phyloP scores from a whole-genome alignment of 2,888 invertebrate genomes.

The Hirtodrosophila cameraria region DNA sequence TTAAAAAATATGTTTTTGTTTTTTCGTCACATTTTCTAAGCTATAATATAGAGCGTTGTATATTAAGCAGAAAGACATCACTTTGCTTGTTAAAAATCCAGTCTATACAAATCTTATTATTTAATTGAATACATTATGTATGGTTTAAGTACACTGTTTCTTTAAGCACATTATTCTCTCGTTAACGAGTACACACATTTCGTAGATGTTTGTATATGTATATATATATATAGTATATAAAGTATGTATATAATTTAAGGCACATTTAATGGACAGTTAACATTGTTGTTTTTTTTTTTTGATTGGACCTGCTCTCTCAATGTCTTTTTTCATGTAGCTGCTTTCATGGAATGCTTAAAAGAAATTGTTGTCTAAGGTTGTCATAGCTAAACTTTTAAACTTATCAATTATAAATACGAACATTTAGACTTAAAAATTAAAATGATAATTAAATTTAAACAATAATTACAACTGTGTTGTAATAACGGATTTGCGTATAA shows the following conservation, averaged over 20 bases:
- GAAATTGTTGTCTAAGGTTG: conserved; percentile 65
- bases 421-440: conserved; percentile 65
- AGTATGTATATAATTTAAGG: conserved; percentile 66
- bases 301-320: conserved; percentile 77
- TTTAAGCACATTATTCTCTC: conserved; percentile 47
- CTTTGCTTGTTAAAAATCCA: conserved; percentile 68
- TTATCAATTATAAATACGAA: conserved; percentile 66
- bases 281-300: conserved; percentile 46
- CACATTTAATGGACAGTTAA: conserved; percentile 76
- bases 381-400: conserved; percentile 64
- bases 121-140: conserved; percentile 54
- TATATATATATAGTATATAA: conserved; percentile 37
- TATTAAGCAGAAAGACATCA: conserved; percentile 74
- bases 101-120: conserved; percentile 73
- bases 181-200: conserved; percentile 25
- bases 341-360: conserved; percentile 68
- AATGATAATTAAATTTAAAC: conserved; percentile 50
- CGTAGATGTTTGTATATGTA: too few species aligned
- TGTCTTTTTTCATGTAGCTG: conserved; percentile 55
- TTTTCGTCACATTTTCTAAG: conserved; percentile 54
- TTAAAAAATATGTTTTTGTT: conserved; percentile 32
- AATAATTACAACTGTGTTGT: conserved; percentile 90
- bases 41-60: conserved; percentile 67
- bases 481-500: conserved; percentile 93
- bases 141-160: conserved; percentile 59